A percentile compares a stretch with the other conserved stretches of the same genome.
Evolutionary conservation across 2,113 vertebrate genomes (phyloP).

Genomic region (Neogale vison): DNA sequence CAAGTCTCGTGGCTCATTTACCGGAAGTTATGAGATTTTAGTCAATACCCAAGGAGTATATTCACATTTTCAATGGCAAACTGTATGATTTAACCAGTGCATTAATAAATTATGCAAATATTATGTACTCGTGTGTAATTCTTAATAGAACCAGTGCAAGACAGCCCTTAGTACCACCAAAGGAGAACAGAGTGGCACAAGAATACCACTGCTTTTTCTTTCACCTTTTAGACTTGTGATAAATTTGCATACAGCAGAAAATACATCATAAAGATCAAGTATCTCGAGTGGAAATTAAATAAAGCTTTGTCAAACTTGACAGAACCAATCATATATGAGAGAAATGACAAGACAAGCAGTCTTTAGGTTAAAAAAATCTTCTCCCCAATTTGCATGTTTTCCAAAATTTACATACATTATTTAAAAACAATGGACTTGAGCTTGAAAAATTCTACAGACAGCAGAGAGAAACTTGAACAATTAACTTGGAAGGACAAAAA

Average conservation of each 20-base stretch:
- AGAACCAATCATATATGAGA: conserved; percentile 89
- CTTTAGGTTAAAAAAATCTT: conserved; percentile 88
- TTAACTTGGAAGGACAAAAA: conserved; percentile 96
- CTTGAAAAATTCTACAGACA: conserved; percentile 84
- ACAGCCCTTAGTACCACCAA: conserved; percentile 76
- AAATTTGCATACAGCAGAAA: conserved; percentile 88
- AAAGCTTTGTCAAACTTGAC: conserved; percentile 91
- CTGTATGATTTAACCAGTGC: conserved; percentile 75
- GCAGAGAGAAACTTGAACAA: conserved; percentile 90
- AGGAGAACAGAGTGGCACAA: conserved; percentile 76
- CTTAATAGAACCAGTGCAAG: conserved; percentile 79
- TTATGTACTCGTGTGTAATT: conserved; percentile 78
- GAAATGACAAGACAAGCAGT: conserved; percentile 89
- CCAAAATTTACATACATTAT: conserved; percentile 91
- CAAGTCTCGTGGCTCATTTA: conserved; percentile 81
- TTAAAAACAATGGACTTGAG: conserved; percentile 87
- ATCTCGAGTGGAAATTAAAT: conserved; percentile 89
- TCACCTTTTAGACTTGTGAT: conserved; percentile 85
- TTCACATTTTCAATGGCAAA: conserved; percentile 82
- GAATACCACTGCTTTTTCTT: conserved; percentile 81
- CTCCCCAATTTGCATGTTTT: conserved; percentile 90
- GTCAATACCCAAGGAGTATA: conserved; percentile 81
- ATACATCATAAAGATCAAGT: conserved; percentile 89
- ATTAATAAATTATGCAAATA: conserved; percentile 83
- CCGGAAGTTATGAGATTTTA: conserved; percentile 82